Percentiles rank a stretch among this genome's conserved stretches.
These are phyloP conservation scores for Cheilosia urbana DNA, from an alignment of 2,888 invertebrate species.

Conservation along the genomic window DNA sequence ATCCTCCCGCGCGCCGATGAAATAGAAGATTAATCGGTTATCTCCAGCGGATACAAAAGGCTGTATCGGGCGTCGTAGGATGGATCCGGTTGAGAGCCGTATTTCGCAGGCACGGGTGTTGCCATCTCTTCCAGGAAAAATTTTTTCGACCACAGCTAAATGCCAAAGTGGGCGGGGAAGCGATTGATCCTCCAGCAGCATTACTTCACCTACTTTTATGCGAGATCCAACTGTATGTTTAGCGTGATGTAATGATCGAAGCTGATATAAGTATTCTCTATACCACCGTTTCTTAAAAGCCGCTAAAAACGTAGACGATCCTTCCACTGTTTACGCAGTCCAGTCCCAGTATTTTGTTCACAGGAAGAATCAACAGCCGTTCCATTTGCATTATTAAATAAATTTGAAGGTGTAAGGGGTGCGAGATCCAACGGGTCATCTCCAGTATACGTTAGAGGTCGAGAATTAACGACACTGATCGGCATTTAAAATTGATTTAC, in stretches of 20 bases:
- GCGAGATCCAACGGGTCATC: conserved; percentile 26
- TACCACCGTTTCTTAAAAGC: conserved; percentile 13
- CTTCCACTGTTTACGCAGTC: background rate
- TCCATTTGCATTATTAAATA: background rate
- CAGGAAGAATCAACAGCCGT: background rate
- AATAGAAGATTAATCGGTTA: too few relatives aligned
- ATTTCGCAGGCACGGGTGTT: conserved; percentile 34
- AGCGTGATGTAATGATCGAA: conserved; percentile 12
- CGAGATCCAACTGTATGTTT: background rate
- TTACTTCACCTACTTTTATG: conserved; percentile 22
- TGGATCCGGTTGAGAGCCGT: conserved; percentile 18
- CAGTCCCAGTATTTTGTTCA: background rate
- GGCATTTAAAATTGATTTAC: background rate
- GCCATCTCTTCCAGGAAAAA: conserved; percentile 45
- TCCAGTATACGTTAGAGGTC: conserved; percentile 11
- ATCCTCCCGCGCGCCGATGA: too few relatives aligned
- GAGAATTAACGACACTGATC: conserved; percentile 2
- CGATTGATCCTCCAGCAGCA: conserved; percentile 48
- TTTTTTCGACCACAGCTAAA: background rate
- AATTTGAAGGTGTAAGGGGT: background rate
- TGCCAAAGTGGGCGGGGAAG: conserved; percentile 32
- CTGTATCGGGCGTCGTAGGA: conserved; percentile 42
- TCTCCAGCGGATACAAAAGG: conserved; percentile 34
- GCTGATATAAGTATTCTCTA: conserved; percentile 1
- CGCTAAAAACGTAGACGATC: background rate